Evolutionary conservation across 1,140 invertebrate genomes (phyloP).

Genomic region (Muscidifurax raptorellus): DNA sequence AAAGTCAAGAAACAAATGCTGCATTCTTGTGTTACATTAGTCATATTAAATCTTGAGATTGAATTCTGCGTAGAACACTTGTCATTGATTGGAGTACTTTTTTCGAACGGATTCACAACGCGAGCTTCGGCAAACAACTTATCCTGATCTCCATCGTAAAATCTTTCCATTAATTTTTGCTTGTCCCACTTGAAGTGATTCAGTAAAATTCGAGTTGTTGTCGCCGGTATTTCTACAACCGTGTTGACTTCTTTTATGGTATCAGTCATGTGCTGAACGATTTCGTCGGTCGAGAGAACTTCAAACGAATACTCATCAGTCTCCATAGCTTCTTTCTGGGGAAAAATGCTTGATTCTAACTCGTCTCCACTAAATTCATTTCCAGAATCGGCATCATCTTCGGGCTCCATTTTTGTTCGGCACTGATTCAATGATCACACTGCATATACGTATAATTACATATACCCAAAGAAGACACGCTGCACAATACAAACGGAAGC

Average conservation of each 20-base stretch:
- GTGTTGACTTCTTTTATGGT: constrained; percentile 96
- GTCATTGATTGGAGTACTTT: constrained; percentile 80
- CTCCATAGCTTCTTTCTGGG: constrained; percentile 85
- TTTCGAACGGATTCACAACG: constrained; percentile 95
- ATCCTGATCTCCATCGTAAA: constrained; percentile 96
- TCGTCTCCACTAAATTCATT: constrained; percentile 95
- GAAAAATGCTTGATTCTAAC: constrained; percentile 86
- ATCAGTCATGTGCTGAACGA: constrained; percentile 97
- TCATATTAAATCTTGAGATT: constrained; percentile 72
- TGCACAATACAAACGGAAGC: too few relatives aligned
- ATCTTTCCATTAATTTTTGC: constrained; percentile 97
- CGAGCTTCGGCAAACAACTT: constrained; percentile 95
- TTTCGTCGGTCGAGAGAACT: constrained; percentile 95
- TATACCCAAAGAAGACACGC: too few relatives aligned
- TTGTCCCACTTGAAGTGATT: constrained; percentile 99
- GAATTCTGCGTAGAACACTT: constrained; percentile 71
- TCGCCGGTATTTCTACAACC: constrained; percentile 91
- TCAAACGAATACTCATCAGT: constrained; percentile 94
- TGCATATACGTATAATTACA: too few relatives aligned
- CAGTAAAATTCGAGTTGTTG: constrained; percentile 92
- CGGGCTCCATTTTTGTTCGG: constrained; percentile 89
- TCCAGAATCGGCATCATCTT: constrained; percentile 93
- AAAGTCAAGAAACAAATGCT: constrained; percentile 93
- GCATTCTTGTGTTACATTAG: constrained; percentile 90
- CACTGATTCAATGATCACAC: too few relatives aligned